Percentiles rank a stretch among this genome's conserved stretches.
phyloP scores from a whole-genome alignment of 2,113 vertebrate species.

The Brachypodius melanocephalos region DNA sequence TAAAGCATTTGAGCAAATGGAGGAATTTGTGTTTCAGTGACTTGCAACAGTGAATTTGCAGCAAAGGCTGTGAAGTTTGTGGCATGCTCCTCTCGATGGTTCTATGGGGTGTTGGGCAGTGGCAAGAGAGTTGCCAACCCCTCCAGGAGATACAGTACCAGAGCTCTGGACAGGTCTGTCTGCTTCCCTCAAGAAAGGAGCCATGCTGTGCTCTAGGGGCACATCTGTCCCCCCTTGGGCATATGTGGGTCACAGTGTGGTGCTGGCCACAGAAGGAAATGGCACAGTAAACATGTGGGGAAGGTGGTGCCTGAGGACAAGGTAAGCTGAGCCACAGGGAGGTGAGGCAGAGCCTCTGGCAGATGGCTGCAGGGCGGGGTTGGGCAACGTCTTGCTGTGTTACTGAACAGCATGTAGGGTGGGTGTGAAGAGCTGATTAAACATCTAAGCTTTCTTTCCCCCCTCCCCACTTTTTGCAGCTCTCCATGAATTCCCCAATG shows the following conservation, averaged over 20 bases:
- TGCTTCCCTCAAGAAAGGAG: not conserved
- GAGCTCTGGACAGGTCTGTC: not conserved
- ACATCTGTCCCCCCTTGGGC: not conserved
- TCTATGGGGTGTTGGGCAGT: not conserved
- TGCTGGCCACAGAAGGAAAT: not conserved
- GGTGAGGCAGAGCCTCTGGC: not conserved
- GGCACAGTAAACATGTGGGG: not conserved
- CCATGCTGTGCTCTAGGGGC: fast-evolving
- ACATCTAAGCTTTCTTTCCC: conserved; percentile 46
- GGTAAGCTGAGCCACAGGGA: not conserved
- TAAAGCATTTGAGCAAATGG: not conserved
- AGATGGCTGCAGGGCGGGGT: not conserved
- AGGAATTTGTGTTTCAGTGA: not conserved
- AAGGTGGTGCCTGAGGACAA: not conserved
- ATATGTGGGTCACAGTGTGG: not conserved
- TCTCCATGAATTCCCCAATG: conserved; percentile 91
- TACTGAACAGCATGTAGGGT: not conserved
- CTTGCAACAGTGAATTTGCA: not conserved
- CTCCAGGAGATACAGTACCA: not conserved
- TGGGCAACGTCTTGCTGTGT: fast-evolving
- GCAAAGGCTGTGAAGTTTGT: not conserved
- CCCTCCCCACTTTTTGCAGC: conserved; percentile 70
- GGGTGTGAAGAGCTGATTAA: not conserved
- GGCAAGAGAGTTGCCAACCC: not conserved
- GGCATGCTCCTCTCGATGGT: not conserved